Evolutionary conservation across 1,140 invertebrate species (phyloP).

Genomic region (Drosophila pseudoananassae): DNA sequence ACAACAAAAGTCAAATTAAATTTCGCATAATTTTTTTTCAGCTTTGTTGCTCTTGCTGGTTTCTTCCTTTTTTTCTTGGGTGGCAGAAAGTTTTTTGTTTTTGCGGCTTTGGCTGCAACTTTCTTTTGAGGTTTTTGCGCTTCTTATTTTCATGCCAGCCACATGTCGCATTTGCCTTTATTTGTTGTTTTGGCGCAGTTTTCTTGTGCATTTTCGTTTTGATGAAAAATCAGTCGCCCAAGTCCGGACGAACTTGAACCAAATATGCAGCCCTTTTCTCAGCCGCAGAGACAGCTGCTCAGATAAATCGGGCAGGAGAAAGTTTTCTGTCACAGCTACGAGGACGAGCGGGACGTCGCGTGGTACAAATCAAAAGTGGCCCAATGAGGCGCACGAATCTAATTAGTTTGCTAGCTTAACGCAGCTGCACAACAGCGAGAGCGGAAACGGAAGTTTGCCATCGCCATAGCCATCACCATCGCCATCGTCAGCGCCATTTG

Average conservation of each 20-base stretch:
- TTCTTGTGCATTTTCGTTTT: conserved; percentile 60
- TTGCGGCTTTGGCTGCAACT: conserved; percentile 72
- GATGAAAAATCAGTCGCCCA: conserved; percentile 49
- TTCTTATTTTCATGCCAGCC: conserved; percentile 56
- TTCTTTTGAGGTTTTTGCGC: conserved; percentile 47
- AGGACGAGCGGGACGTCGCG: conserved; percentile 2
- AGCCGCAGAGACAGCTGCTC: conserved; percentile 37
- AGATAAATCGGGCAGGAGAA: conserved; percentile 38
- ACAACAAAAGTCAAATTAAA: conserved; percentile 81
- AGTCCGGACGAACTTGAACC: conserved; percentile 67
- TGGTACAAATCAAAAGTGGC: conserved; percentile 71
- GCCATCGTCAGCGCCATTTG: conserved; percentile 29
- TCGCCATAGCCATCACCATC: conserved; percentile 36
- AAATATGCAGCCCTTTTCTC: conserved; percentile 53
- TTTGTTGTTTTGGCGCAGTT: conserved; percentile 73
- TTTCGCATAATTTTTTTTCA: conserved; percentile 77
- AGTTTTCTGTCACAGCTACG: conserved; percentile 7
- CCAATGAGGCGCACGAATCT: conserved; percentile 76
- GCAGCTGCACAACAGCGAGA: conserved; percentile 23
- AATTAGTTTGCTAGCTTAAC: conserved; percentile 71
- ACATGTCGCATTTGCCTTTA: conserved; percentile 76
- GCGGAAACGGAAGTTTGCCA: conserved; percentile 69
- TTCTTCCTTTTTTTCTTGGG: conserved; percentile 36
- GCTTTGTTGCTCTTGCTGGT: conserved; percentile 49
- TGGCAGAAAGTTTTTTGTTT: conserved; percentile 71